Evolutionary conservation across 2,888 invertebrate species (phyloP), one percentile per base, ranked within the genome.

Genomic region (Glyphotaelius pellucidus): DNA sequence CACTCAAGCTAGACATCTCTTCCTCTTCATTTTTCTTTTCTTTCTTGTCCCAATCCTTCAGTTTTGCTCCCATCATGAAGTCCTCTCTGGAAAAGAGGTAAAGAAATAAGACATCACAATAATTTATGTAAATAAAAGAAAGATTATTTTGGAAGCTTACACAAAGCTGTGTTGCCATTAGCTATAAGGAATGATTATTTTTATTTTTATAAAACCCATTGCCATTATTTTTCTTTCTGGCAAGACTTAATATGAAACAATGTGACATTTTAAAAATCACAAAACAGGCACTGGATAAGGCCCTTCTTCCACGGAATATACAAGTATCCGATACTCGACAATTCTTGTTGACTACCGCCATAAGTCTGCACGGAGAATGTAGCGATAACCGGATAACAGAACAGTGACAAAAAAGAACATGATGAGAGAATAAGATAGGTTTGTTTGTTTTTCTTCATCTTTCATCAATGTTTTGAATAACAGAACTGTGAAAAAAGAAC

Each of bases 21-120:
- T 95, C 94, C 38, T 95, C 95, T 80, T 96, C 96, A 94, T 96
- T 96, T 85, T 98, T 81, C 31, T 91, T 89, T 42, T 92, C 92
- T 83, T 93, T 93, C 89, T 93, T 98, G 94, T 99, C 98, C 99
- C 99, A 99, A 95, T 99, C 98, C 95, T 98, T 98, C 95, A 98
- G 97, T 95, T 98, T 98, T 52, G 98, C 97, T 93, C 98, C 98
- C 96, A 98, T 98, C 97, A 98, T 98, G 94, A 98, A 99, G 95
- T 99, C 98, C 94, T 98, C 98, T 93, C 98, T 96, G 94, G 96
- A 95, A 94, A 96, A 95, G 94, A 94, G 67, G 19, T 67, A 67
- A 67, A n/a, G 7, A 67, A 67, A 67, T 67, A 67, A 25, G 67
- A 67, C 67, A 67, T 67, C 67, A 67, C 25, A 95, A 96, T 96